Conservation (phyloP, 1,140 invertebrate genomes). For the Scaptomyza montana region DNA sequence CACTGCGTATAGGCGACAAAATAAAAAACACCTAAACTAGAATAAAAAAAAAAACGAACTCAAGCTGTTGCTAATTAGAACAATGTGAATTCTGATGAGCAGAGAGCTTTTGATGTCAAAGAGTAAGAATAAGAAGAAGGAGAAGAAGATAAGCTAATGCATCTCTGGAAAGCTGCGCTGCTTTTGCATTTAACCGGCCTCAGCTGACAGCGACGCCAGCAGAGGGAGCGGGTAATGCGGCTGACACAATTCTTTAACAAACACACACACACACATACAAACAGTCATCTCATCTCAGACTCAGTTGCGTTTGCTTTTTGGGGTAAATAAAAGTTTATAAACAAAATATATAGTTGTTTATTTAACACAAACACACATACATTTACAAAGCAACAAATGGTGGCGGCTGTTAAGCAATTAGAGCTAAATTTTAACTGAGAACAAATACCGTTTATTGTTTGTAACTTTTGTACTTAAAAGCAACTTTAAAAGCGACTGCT, state of each 20-base stretch:
- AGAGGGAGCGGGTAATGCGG: constrained; percentile 31
- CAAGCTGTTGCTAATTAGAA: constrained; percentile 58
- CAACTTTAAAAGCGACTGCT: constrained; percentile 7
- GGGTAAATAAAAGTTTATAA: constrained; percentile 60
- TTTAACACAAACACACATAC: constrained; percentile 43
- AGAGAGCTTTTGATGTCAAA: constrained; percentile 24
- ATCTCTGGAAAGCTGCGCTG: constrained; percentile 30
- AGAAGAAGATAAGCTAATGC: constrained; percentile 1
- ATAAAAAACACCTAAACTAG: neutral
- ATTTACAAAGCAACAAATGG: constrained; percentile 21
- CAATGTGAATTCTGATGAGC: constrained; percentile 33
- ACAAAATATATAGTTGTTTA: constrained; percentile 73
- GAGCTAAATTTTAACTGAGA: constrained; percentile 31
- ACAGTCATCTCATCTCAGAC: neutral
- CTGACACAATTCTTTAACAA: constrained; percentile 44
- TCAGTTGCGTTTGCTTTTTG: constrained; percentile 25
- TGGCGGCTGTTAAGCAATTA: constrained; percentile 28
- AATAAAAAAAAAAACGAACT: constrained; percentile 18
- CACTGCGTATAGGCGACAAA: constrained; percentile 7
- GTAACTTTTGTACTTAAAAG: constrained; percentile 23
- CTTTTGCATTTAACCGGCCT: constrained; percentile 45
- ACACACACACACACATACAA: neutral
- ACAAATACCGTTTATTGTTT: constrained; percentile 51
- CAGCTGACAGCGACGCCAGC: constrained; percentile 32
- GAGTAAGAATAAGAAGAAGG: constrained; percentile 14